Conservation (phyloP, 2,797 vertebrate genomes). For the Podarcis lilfordi region DNA sequence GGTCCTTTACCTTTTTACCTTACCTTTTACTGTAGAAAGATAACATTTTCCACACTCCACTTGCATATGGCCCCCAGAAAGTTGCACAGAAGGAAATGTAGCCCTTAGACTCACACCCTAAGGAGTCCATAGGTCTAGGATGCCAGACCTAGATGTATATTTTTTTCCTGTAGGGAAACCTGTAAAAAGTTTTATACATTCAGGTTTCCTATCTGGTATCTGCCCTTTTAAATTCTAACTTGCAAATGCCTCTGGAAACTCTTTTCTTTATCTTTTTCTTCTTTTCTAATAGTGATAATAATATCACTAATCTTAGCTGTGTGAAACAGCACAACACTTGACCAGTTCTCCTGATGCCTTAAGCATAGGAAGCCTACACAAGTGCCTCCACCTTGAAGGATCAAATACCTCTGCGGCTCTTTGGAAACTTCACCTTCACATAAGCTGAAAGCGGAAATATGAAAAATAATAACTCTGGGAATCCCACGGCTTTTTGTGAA, state of each 20-base stretch:
- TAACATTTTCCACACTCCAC: no score
- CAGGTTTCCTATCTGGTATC: no score
- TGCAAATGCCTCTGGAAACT: not conserved
- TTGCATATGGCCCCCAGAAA: no score
- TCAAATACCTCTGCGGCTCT: constrained; percentile 17
- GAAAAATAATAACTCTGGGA: not conserved
- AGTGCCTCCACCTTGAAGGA: constrained; percentile 9
- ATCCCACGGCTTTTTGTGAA: not conserved
- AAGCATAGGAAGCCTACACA: not conserved
- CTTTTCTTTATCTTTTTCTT: no score
- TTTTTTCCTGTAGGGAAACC: not conserved
- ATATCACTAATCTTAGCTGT: not conserved
- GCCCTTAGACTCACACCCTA: no score
- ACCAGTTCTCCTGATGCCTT: constrained; percentile 3
- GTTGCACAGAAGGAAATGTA: no score
- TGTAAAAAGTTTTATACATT: not conserved
- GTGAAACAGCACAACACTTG: not conserved
- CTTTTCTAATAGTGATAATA: not conserved
- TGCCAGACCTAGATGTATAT: not conserved
- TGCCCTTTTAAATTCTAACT: not conserved
- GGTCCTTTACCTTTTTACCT: no score
- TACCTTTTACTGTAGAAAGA: no score
- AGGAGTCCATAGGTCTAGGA: not conserved
- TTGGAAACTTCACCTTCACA: constrained; percentile 17
- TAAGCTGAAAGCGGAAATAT: constrained; percentile 16